phyloP scores from a whole-genome alignment of 2,888 invertebrate species.

The Camptogramma bilineatum region DNA sequence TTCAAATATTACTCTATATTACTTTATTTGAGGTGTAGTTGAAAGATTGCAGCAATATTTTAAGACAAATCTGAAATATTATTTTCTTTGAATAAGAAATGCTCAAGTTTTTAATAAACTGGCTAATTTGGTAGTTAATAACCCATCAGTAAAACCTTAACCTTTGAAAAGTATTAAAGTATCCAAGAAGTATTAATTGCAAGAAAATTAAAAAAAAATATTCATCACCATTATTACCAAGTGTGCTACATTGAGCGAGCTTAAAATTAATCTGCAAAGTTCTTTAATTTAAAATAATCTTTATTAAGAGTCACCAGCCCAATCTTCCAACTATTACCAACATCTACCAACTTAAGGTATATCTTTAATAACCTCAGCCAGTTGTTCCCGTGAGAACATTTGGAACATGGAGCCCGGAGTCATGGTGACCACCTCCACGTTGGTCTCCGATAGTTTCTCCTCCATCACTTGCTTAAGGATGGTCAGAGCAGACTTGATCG shows the following conservation, averaged over 20 bases:
- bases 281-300: conserved; percentile 4
- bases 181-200: too few species aligned
- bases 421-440: conserved; percentile 98
- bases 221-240: not conserved
- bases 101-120: too few species aligned
- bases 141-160: too few species aligned
- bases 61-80: not conserved
- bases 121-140: too few species aligned
- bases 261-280: not conserved
- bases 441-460: conserved; percentile 97
- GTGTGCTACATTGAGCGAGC: not conserved
- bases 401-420: conserved; percentile 93
- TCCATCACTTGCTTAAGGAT: conserved; percentile 99
- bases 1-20: conserved; percentile 66
- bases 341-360: conserved; percentile 82
- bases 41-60: conserved; percentile 16
- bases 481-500: conserved; percentile 94
- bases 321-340: conserved; percentile 29
- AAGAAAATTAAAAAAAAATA: too few species aligned
- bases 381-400: conserved; percentile 95
- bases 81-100: not conserved
- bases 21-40: conserved; percentile 29
- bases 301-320: conserved; percentile 3
- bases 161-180: too few species aligned
- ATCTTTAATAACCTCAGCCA: conserved; percentile 94